Evolutionary conservation across 92 coral and sea anemone genomes (phyloP).

Genomic region (Heteractis magnifica): DNA sequence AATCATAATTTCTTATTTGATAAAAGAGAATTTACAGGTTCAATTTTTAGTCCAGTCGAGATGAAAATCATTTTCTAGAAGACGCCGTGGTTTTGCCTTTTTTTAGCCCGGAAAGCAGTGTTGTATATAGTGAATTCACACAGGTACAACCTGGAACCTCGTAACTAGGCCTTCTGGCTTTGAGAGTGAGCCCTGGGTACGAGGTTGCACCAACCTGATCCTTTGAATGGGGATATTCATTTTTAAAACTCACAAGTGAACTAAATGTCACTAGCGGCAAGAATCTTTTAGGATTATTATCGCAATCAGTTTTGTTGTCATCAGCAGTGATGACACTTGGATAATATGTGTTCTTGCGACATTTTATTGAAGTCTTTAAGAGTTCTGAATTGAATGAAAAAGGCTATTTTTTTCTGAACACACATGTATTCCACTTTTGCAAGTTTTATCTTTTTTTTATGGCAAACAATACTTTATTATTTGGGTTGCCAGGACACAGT

Average conservation of each 20-base stretch:
- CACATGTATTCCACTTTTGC: background rate
- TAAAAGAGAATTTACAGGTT: conserved; percentile 25
- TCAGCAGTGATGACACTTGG: background rate
- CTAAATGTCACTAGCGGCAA: background rate
- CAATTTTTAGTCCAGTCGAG: conserved; percentile 37
- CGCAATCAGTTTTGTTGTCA: background rate
- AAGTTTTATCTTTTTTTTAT: background rate
- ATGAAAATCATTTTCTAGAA: conserved; percentile 30
- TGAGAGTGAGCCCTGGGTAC: background rate
- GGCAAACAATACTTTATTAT: too few species aligned
- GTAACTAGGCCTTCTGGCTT: background rate
- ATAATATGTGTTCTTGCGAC: background rate
- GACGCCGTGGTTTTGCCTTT: conserved; percentile 6
- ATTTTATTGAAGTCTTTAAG: background rate
- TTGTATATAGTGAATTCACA: conserved; percentile 18
- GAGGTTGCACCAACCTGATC: conserved; percentile 1
- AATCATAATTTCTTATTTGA: conserved; percentile 32
- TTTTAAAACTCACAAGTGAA: conserved; percentile 9
- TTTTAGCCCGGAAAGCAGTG: conserved; percentile 15
- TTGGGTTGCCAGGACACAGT: background rate
- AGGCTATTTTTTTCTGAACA: background rate
- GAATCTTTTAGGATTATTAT: background rate
- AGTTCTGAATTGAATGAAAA: background rate
- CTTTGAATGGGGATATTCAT: background rate
- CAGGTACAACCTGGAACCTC: background rate